phyloP scores from a whole-genome alignment of 2,113 vertebrate genomes.

The Amazona vittata region DNA sequence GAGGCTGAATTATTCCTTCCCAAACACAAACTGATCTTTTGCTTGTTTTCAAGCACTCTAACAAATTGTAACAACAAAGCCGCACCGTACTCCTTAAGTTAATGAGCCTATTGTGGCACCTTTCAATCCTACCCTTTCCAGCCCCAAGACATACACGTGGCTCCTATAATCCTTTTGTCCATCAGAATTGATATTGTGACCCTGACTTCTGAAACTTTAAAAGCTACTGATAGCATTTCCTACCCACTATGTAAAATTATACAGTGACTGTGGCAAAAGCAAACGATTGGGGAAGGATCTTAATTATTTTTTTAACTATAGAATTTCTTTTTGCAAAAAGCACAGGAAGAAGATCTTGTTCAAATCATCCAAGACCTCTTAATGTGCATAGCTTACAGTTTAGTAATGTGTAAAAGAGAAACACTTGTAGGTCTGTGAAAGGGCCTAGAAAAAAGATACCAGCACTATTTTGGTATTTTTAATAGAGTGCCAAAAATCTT shows the following conservation, averaged over 20 bases:
- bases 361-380: not conserved
- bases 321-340: not conserved
- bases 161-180: not conserved
- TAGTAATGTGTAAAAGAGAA: not conserved
- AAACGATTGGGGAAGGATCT: not conserved
- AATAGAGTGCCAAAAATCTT: not conserved
- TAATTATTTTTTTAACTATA: not conserved
- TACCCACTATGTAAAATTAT: rapidly evolving
- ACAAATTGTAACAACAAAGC: conserved; percentile 37
- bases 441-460: not conserved
- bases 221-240: not conserved
- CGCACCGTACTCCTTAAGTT: not conserved
- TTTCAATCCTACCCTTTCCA: not conserved
- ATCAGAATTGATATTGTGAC: not conserved
- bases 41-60: conserved; percentile 41
- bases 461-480: not conserved
- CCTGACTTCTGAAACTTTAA: not conserved
- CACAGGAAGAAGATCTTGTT: not conserved
- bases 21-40: conserved; percentile 53
- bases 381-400: not conserved
- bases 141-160: not conserved
- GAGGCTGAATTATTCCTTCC: conserved; percentile 47
- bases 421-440: not conserved
- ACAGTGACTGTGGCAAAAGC: not conserved
- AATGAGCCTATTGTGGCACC: not conserved